Evolutionary conservation across 2,888 invertebrate genomes (phyloP).

Genomic region (Osmoderma eremita): DNA sequence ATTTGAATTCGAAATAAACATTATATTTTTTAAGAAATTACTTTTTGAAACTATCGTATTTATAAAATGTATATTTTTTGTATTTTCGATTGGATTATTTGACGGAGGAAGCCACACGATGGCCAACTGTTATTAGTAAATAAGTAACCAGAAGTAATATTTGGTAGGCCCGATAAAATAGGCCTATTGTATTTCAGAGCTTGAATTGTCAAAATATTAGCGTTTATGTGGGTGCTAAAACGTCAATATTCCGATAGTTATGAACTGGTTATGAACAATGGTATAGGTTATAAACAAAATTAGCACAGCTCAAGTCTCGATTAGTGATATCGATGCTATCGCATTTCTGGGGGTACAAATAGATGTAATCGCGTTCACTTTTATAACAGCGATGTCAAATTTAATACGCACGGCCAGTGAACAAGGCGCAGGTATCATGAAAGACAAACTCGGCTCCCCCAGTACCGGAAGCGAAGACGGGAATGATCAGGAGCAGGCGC

Average conservation of each 20-base stretch:
- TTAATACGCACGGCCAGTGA: constrained; percentile 76
- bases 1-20: too few species aligned
- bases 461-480: constrained; percentile 89
- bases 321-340: constrained; percentile 30
- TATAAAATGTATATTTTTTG: too few species aligned
- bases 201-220: constrained; percentile 39
- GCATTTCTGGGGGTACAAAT: constrained; percentile 6
- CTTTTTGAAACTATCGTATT: too few species aligned
- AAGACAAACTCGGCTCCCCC: constrained; percentile 83
- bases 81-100: too few species aligned
- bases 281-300: constrained; percentile 52
- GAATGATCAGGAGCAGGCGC: constrained; percentile 71
- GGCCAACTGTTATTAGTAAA: too few species aligned
- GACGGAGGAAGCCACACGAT: too few species aligned
- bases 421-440: constrained; percentile 67
- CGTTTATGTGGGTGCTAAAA: constrained; percentile 41
- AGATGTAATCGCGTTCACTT: constrained; percentile 16
- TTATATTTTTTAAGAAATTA: too few species aligned
- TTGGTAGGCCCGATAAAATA: too few species aligned
- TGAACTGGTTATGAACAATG: constrained; percentile 53
- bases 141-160: too few species aligned
- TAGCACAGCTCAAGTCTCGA: constrained; percentile 11
- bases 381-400: constrained; percentile 69
- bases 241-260: constrained; percentile 48
- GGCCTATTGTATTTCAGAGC: too few species aligned